Evolutionary conservation across 2,113 vertebrate genomes (phyloP).

Genomic region (Eudorcas thomsonii): DNA sequence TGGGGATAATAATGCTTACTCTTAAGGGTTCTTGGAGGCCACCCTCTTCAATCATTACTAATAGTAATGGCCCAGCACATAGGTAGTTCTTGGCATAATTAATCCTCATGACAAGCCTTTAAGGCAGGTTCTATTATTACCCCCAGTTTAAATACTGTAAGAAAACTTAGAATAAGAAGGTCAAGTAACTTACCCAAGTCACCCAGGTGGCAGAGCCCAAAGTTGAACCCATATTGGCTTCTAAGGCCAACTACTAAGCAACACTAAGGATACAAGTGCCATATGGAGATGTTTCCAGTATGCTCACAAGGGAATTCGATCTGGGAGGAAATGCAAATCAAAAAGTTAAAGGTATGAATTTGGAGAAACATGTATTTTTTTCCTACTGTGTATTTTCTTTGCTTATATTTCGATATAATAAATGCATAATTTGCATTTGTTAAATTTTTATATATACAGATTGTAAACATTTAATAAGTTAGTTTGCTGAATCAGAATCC

Average conservation of each 20-base stretch:
- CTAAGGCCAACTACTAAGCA: neutral
- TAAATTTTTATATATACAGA: neutral
- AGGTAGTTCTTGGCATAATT: neutral
- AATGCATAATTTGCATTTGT: neutral
- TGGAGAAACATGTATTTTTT: neutral
- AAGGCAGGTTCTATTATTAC: neutral
- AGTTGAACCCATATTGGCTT: neutral
- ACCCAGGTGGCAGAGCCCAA: neutral
- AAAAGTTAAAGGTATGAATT: neutral
- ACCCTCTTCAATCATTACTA: neutral
- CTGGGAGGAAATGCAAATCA: neutral
- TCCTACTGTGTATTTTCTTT: neutral
- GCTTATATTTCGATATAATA: neutral
- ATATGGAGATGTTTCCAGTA: neutral
- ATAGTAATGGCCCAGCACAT: neutral
- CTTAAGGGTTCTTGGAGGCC: neutral
- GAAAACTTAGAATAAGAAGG: neutral
- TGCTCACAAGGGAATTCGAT: neutral
- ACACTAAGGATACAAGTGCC: neutral
- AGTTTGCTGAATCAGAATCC: neutral
- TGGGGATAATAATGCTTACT: neutral
- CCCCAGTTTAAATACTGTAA: neutral
- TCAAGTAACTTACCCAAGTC: neutral
- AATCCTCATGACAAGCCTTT: neutral
- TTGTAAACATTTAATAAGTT: neutral